These are phyloP conservation scores for Hecatera dysodea DNA, from an alignment of 2,888 invertebrate genomes.

Conservation along the genomic window DNA sequence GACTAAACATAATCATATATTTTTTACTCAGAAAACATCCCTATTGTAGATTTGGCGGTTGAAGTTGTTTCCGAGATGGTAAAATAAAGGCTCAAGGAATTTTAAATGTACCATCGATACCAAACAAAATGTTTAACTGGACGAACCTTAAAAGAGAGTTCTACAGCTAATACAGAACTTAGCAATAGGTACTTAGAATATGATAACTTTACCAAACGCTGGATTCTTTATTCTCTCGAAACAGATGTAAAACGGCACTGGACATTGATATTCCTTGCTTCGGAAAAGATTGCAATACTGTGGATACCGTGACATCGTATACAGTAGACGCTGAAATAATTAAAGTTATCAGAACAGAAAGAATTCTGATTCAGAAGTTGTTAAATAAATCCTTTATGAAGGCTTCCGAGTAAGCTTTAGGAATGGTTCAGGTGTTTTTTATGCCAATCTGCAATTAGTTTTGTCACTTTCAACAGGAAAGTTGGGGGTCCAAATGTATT, in stretches of 20 bases:
- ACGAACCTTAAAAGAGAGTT: neutral
- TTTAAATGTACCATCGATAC: neutral
- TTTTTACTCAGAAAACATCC: too few species aligned
- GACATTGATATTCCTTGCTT: slow-evolving; percentile 54
- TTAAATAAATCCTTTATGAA: too few species aligned
- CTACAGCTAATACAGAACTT: neutral
- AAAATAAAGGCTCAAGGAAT: neutral
- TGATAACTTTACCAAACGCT: slow-evolving; percentile 11
- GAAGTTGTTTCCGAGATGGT: neutral
- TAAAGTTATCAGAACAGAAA: neutral
- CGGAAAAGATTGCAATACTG: neutral
- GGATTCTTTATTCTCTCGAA: slow-evolving; percentile 70
- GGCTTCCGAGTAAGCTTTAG: too few species aligned
- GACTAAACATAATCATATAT: too few species aligned
- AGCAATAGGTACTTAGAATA: neutral
- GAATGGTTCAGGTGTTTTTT: too few species aligned
- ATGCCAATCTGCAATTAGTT: too few species aligned
- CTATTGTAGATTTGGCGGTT: too few species aligned
- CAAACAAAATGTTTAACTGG: neutral
- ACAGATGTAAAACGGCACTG: slow-evolving; percentile 61
- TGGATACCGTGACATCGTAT: neutral
- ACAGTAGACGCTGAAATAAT: neutral
- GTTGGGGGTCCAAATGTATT: too few species aligned
- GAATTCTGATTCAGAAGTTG: too few species aligned
- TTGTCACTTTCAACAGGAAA: too few species aligned